Evolutionary conservation across 2,888 invertebrate species (phyloP), one percentile per base, ranked within the genome.

Genomic region (Cerastis leucographa): DNA sequence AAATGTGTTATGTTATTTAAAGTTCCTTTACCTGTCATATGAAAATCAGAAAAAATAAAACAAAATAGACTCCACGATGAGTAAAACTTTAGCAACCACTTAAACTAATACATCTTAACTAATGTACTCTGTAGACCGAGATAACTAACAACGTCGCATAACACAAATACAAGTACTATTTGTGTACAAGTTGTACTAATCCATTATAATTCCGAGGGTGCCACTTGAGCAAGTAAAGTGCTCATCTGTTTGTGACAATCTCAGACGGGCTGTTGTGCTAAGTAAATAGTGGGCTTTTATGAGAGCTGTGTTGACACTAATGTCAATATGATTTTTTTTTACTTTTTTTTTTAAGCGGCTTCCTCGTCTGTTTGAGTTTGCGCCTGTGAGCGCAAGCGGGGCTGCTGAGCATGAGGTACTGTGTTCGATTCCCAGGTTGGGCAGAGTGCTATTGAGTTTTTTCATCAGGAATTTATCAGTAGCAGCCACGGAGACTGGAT

Each of bases 171-270:
- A 35, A 44, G 29, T 29, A 29, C 51, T 71, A 67, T 71, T 71
- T 81, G 71, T 51, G 71, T 71, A 59, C 56, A 67, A 54, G 68
- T 76, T 67, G 67, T 81, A 35, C 59, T 81, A 68, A 68, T 76
- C 62, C 82, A 71, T 71, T 65, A 64, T 51, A 46, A 68, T 40
- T 35, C 70, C 22, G 40, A 0, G 25, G 46, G 49, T 8, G 35
- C 56, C 44, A 40, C 70, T 67, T n/a, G 61, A 59, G 35, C 8
- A 1, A 54, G 64, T 49, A 6, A 29, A 75, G 59, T 65, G 68
- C 51, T 74, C 79, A 35, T 46, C 79, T 56, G 75, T 44, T 25
- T 25, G 25, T 68, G 75, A 79, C 81, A 64, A 56, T 56, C 72
- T n/a, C 22, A 66, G 49, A 2, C 14, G 73, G 19, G n/a, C 17